Base-by-base conservation (phyloP, 1,140 invertebrate species). In the Ganaspis sp. region DNA sequence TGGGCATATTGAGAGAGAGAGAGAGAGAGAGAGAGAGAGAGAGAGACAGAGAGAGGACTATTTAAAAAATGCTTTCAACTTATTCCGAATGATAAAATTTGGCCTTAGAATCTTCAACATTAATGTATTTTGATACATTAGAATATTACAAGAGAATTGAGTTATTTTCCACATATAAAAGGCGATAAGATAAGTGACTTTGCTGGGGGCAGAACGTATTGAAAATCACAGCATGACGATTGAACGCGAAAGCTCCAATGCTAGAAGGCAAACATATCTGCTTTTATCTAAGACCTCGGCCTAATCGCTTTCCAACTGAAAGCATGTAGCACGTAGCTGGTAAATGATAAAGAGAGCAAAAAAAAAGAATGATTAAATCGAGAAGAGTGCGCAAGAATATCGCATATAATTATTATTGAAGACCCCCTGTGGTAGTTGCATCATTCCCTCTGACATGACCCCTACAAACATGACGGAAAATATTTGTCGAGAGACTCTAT, bases 351-450 rank as follows among this genome's bases (percentile, higher is more conserved):
- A 34, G 15, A 64, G 11, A 64, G 54, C 9, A 64, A 12, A 26
- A 26, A 64, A 64, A 58, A 21, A 58, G 3, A 58, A n/a, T 4
- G 26, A 64, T 26, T 34, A 26, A 64, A 17, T 17, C 29, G 45
- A 64, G 15, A 29, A 4, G 21, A 64, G 15, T 29, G 54, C 3
- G 58, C 23, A 29, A 29, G 58, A 64, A 64, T 64, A 64, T 64
- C 58, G 26, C 23, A 21, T 64, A 64, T 64, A 64, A 64, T 64
- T 29, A 64, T 64, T 64, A 64, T 64, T 64, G 11, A 29, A 64
- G 15, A 49, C 45, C 45, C 45, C 45, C 45, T n/a, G 45, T n/a
- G 45, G 45, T 49, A 12, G 58, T 64, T 64, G 58, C 58, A 64
- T 29, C 26, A 64, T 15, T 64, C 23, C 23, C 58, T 29, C 26